Evolutionary conservation across 2,797 vertebrate genomes (phyloP), one percentile per base, ranked within the genome.

Genomic region (Rhinophrynus dorsalis): DNA sequence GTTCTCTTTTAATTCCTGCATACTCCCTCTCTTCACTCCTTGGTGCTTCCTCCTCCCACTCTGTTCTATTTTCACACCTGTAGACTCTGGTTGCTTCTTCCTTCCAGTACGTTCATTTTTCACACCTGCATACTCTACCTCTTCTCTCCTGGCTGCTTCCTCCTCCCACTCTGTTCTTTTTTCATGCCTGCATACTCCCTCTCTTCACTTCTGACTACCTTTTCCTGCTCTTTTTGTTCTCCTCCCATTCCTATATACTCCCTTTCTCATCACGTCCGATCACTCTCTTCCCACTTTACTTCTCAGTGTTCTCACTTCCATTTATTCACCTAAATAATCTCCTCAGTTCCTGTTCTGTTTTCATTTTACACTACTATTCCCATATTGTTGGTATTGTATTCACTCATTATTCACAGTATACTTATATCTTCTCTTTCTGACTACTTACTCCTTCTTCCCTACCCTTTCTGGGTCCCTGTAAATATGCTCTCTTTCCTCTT

Each of bases 401-500:
- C 20, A 11, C n/a, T 21, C 5, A n/a, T 33, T 23, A 17, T 8
- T 2, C 24, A 33, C 20, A 6, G 13, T 11, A 27, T 21, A 30
- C 23, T 3, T 30, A 11, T 20, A 6, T 64, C 24, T 26, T 47
- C 8, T 2, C 15, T 30, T 1, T 40, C 11, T n/a, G n/a, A n/a
- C n/a, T n/a, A n/a, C 18, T 11, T 12, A 23, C 12, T 26, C 23
- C 6, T 4, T 26, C 4, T 23, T 50, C 8, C 11, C 24, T 50
- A 12, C n/a, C 23, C 8, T 50, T 12, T 30, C 29, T 30, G 4
- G 9, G 4, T 4, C 9, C 9, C 4, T 30, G 4, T 30, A 30
- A 4, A 30, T 30, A 4, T 51, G 12, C 12, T 50, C 2, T 13
- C 24, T 26, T 13, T 13, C 10, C 24, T 40, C 57, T 65, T 84